Evolutionary conservation across 2,888 invertebrate genomes (phyloP).

Genomic region (Folsomia candida): DNA sequence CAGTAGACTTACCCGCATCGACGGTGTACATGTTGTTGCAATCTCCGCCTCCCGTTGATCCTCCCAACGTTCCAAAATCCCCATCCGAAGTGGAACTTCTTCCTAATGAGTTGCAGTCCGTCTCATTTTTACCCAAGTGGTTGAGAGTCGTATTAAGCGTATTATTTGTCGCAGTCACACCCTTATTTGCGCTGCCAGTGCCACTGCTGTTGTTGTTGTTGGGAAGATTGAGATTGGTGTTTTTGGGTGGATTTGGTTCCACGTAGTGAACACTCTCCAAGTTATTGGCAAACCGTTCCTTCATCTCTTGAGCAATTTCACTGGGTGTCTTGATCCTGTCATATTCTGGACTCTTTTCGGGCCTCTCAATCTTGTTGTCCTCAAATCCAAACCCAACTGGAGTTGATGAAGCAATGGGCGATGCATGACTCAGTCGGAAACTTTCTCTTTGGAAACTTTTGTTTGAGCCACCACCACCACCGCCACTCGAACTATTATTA

Average conservation of each 20-base stretch:
- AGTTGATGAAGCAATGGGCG: no score
- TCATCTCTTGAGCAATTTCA: constrained; percentile 33
- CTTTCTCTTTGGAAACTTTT: background rate
- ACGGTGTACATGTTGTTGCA: constrained; percentile 38
- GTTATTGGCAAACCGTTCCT: constrained; percentile 24
- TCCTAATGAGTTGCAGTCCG: constrained; percentile 53
- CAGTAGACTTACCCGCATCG: constrained; percentile 42
- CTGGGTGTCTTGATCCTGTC: constrained; percentile 46
- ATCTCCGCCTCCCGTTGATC: constrained; percentile 24
- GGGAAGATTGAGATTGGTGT: background rate
- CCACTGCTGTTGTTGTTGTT: background rate
- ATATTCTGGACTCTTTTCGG: constrained; percentile 39
- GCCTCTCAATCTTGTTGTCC: constrained; percentile 15
- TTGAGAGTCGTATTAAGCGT: background rate
- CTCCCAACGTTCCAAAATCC: constrained; percentile 52
- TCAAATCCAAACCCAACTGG: background rate
- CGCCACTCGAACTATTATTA: background rate
- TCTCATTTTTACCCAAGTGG: constrained; percentile 27
- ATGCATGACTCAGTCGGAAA: background rate
- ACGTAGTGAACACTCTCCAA: constrained; percentile 4
- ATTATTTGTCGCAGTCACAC: constrained; percentile 21
- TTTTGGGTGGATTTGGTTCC: background rate
- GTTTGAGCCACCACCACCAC: background rate
- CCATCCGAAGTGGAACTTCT: constrained; percentile 53
- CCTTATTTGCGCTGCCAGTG: constrained; percentile 14